phyloP scores from a whole-genome alignment of 2,113 vertebrate species.

The Xiphorhynchus elegans region DNA sequence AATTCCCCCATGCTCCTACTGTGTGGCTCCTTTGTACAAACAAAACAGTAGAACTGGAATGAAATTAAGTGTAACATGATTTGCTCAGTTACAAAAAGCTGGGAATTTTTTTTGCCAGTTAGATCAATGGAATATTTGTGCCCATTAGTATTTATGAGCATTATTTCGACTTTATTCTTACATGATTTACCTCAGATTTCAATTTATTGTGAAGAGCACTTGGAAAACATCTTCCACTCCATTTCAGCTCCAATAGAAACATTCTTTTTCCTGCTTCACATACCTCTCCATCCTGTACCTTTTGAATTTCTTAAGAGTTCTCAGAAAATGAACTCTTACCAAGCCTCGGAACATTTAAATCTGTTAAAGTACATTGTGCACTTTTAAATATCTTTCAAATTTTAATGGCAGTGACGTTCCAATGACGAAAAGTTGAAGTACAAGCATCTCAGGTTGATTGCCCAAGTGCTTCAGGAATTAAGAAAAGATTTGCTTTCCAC shows the following conservation, averaged over 20 bases:
- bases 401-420: background rate
- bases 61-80: background rate
- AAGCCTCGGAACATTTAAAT: background rate
- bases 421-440: background rate
- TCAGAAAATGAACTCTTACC: background rate
- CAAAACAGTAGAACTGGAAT: background rate
- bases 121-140: background rate
- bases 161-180: background rate
- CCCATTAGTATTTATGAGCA: background rate
- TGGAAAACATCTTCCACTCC: background rate
- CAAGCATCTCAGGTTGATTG: background rate
- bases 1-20: background rate
- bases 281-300: background rate
- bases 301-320: background rate
- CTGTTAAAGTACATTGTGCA: background rate
- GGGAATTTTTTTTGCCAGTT: background rate
- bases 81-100: background rate
- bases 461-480: background rate
- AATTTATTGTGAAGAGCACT: background rate
- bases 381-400: background rate
- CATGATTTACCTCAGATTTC: background rate
- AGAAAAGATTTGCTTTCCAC: background rate
- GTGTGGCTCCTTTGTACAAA: background rate
- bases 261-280: background rate
- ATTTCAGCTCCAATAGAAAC: background rate